Conservation (phyloP, 2,113 vertebrate genomes). For the Arenaria interpres region DNA sequence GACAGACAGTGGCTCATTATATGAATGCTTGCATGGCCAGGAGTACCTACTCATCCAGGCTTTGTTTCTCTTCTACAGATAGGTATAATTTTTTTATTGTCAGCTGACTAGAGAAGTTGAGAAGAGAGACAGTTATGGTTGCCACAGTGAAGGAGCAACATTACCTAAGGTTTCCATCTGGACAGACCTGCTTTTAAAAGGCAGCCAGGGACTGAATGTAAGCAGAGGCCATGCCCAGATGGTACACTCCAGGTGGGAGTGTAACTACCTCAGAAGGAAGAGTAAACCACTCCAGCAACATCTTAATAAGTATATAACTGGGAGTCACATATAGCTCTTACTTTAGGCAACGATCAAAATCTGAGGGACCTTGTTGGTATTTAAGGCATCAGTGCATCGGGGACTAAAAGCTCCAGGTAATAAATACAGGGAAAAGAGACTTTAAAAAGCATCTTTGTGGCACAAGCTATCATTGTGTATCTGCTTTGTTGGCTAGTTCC, state of each 20-base stretch:
- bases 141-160: background rate
- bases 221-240: background rate
- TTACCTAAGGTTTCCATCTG: background rate
- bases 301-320: slow-evolving; percentile 8
- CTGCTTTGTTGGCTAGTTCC: slow-evolving; percentile 53
- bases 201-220: background rate
- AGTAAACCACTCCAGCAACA: slow-evolving; percentile 32
- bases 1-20: background rate
- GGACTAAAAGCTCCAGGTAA: slow-evolving; percentile 67
- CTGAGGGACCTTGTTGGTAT: slow-evolving; percentile 69
- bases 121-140: background rate
- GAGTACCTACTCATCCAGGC: background rate
- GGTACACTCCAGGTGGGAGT: background rate
- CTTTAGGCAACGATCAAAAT: slow-evolving; percentile 68
- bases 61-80: background rate
- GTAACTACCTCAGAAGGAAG: background rate
- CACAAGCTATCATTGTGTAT: slow-evolving; percentile 52
- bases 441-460: slow-evolving; percentile 30
- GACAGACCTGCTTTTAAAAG: background rate
- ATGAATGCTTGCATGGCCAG: background rate
- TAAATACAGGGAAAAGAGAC: slow-evolving; percentile 30
- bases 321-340: slow-evolving; percentile 51
- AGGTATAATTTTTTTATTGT: background rate
- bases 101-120: background rate
- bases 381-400: slow-evolving; percentile 84